Evolutionary conservation across 1,140 invertebrate species (phyloP).

Genomic region (Helicoverpa armigera): DNA sequence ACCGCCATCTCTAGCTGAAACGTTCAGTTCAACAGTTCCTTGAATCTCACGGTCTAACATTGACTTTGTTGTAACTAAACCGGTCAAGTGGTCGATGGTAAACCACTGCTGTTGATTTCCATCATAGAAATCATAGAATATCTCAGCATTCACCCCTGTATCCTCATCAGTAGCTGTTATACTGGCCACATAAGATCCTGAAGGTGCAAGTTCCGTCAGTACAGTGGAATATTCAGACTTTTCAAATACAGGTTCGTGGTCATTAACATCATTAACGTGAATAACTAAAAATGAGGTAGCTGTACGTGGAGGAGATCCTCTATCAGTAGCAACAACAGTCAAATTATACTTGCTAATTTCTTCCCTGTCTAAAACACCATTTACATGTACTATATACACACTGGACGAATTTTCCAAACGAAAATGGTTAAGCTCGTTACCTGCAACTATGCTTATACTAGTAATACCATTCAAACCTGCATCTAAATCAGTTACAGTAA

Average conservation of each 20-base stretch:
- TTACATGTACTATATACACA: slow-evolving; percentile 96
- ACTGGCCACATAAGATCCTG: slow-evolving; percentile 95
- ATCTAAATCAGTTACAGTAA: slow-evolving; percentile 97
- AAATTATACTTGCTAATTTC: slow-evolving; percentile 97
- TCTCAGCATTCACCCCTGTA: slow-evolving; percentile 95
- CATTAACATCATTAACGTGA: slow-evolving; percentile 97
- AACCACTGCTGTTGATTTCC: slow-evolving; percentile 96
- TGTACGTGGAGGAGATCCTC: slow-evolving; percentile 94
- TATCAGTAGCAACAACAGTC: slow-evolving; percentile 96
- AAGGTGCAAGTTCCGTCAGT: slow-evolving; percentile 94
- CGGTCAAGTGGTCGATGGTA: slow-evolving; percentile 93
- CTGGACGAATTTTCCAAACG: slow-evolving; percentile 93
- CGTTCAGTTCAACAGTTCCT: slow-evolving; percentile 93
- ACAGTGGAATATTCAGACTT: slow-evolving; percentile 96
- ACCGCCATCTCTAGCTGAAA: slow-evolving; percentile 94
- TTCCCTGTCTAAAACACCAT: slow-evolving; percentile 96
- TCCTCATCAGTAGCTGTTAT: slow-evolving; percentile 97
- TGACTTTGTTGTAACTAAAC: slow-evolving; percentile 94
- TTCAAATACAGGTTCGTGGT: slow-evolving; percentile 97
- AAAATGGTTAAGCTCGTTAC: slow-evolving; percentile 97
- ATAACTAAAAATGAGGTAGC: slow-evolving; percentile 95
- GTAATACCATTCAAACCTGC: slow-evolving; percentile 96
- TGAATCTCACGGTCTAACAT: slow-evolving; percentile 94
- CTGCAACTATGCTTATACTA: slow-evolving; percentile 92
- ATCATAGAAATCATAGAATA: slow-evolving; percentile 95